A percentile compares a stretch with the other conserved stretches of the same genome.
These are phyloP conservation scores for Cephalotes varians DNA, from an alignment of 2,888 invertebrate species.

Conservation along the genomic window DNA sequence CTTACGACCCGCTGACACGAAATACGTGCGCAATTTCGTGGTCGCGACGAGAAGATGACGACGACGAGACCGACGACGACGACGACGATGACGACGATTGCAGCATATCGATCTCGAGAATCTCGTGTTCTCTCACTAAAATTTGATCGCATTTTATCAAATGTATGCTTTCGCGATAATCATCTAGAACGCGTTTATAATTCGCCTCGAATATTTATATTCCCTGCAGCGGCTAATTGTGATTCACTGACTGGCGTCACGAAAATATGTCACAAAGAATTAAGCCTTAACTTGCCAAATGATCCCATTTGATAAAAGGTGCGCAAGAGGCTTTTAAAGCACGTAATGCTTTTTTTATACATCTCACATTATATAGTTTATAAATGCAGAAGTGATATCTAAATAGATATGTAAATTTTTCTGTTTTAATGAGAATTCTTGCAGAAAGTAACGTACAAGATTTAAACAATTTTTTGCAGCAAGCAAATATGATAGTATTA, in stretches of 20 bases:
- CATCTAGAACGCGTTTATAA: conserved; percentile 38
- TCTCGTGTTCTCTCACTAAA: conserved; percentile 50
- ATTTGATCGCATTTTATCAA: conserved; percentile 62
- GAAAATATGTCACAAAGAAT: conserved; percentile 48
- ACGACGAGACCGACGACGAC: conserved; percentile 49
- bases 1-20: conserved; percentile 70
- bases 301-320: conserved; percentile 23
- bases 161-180: conserved; percentile 60
- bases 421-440: neutral
- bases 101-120: conserved; percentile 52
- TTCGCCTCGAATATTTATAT: conserved; percentile 46
- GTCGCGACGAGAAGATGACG: conserved; percentile 56
- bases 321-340: neutral
- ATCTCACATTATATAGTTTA: neutral
- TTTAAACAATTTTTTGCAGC: neutral
- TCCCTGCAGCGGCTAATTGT: conserved; percentile 48
- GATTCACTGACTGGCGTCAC: conserved; percentile 55
- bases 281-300: conserved; percentile 36
- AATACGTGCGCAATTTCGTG: conserved; percentile 64
- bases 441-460: neutral
- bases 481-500: neutral
- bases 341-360: neutral
- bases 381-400: neutral
- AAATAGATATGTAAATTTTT: conserved; percentile 3
- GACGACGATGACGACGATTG: conserved; percentile 25